These are phyloP conservation scores for Papilio glaucus DNA, from an alignment of 1,140 invertebrate genomes.

Conservation along the genomic window DNA sequence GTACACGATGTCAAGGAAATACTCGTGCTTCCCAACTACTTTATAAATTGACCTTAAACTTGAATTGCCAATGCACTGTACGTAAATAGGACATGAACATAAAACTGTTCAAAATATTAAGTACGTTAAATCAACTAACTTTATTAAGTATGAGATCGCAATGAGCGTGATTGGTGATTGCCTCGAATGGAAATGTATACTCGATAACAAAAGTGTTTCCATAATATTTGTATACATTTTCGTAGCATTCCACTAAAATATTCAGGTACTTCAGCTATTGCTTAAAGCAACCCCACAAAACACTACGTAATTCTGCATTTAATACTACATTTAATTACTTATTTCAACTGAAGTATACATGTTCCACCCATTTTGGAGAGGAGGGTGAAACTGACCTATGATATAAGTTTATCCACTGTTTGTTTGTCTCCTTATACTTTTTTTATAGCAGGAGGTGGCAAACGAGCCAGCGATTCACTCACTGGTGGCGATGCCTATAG, in stretches of 20 bases:
- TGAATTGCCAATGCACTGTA: background rate
- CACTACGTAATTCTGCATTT: background rate
- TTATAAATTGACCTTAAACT: no score
- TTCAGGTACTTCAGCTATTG: no score
- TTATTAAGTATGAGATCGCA: slow-evolving; percentile 27
- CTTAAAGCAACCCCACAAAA: no score
- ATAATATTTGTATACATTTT: background rate
- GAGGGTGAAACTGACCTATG: no score
- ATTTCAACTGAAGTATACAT: background rate
- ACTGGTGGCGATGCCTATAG: no score
- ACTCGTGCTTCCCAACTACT: no score
- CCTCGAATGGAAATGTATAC: background rate
- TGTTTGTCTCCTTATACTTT: background rate
- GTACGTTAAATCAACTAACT: slow-evolving; percentile 23
- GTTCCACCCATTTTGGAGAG: no score
- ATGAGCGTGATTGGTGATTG: slow-evolving; percentile 31
- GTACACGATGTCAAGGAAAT: no score
- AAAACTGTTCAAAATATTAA: background rate
- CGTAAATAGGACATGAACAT: background rate
- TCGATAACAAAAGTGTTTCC: background rate
- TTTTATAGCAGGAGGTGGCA: no score
- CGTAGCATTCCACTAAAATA: no score
- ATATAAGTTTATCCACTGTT: no score
- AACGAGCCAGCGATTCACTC: no score
- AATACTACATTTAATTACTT: background rate